Percentiles rank a stretch among this genome's conserved stretches.
Evolutionary conservation across 2,888 invertebrate genomes (phyloP).

Genomic region (Tetramorium bicarinatum): DNA sequence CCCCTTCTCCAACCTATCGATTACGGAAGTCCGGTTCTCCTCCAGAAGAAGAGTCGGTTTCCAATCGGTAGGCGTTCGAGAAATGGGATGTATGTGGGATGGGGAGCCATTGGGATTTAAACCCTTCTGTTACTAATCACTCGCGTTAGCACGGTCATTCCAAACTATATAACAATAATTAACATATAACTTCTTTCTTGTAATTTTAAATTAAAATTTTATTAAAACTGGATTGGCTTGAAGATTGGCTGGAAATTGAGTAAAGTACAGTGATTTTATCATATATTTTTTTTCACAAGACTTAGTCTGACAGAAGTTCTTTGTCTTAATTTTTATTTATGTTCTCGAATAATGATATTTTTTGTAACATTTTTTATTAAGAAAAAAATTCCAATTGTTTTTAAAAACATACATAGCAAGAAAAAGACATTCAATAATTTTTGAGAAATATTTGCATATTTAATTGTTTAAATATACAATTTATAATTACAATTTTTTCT

Average conservation of each 20-base stretch:
- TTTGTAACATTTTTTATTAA: not conserved
- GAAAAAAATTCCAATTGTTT: not conserved
- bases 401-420: not conserved
- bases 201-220: not conserved
- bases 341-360: not conserved
- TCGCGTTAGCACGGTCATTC: too few relatives aligned
- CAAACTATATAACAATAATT: not conserved
- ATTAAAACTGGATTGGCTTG: not conserved
- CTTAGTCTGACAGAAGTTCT: not conserved
- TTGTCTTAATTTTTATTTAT: not conserved
- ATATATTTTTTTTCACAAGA: not conserved
- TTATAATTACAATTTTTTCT: not conserved
- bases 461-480: slow-evolving; percentile 56
- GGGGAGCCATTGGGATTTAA: too few relatives aligned
- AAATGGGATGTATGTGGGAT: too few relatives aligned
- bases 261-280: not conserved
- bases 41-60: too few relatives aligned
- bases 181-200: not conserved
- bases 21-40: too few relatives aligned
- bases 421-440: not conserved
- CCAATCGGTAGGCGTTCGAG: too few relatives aligned
- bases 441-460: not conserved
- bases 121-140: too few relatives aligned
- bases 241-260: not conserved
- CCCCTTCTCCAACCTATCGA: too few relatives aligned